Evolutionary conservation across 2,797 vertebrate species (phyloP).

Genomic region (Anabacerthia variegaticeps): DNA sequence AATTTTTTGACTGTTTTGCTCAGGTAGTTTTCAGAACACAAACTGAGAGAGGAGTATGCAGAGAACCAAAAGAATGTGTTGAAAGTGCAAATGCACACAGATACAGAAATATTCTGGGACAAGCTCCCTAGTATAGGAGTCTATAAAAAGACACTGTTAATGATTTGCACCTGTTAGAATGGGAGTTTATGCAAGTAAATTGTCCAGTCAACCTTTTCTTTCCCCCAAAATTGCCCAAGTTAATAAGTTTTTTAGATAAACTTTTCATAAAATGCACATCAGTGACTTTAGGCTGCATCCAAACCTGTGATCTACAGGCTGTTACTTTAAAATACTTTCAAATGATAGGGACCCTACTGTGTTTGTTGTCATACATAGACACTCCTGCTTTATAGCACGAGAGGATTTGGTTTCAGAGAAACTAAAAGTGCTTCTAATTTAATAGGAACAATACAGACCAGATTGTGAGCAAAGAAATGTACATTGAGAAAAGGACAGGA

Average conservation of each 20-base stretch:
- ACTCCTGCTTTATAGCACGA: not conserved
- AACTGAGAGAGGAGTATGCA: not conserved
- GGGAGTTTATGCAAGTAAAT: not conserved
- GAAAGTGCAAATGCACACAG: not conserved
- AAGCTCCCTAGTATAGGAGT: accelerated
- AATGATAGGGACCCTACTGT: not conserved
- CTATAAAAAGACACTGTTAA: not conserved
- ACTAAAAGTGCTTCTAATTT: not conserved
- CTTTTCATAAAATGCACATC: not conserved
- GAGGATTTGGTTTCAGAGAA: not conserved
- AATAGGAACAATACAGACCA: not conserved
- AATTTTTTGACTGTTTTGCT: not conserved
- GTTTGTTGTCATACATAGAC: not conserved
- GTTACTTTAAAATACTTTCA: not conserved
- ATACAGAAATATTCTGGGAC: not conserved
- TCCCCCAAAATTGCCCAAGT: accelerated
- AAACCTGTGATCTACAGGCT: not conserved
- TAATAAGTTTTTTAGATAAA: not conserved
- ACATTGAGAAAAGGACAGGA: not conserved
- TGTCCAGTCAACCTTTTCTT: not conserved
- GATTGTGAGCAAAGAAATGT: not conserved
- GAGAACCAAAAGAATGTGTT: not conserved
- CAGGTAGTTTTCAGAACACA: not conserved
- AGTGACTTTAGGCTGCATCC: not conserved
- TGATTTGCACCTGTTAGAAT: not conserved